These are phyloP conservation scores for Hirtodrosophila alboralis DNA, from an alignment of 2,888 invertebrate species.

Conservation along the genomic window DNA sequence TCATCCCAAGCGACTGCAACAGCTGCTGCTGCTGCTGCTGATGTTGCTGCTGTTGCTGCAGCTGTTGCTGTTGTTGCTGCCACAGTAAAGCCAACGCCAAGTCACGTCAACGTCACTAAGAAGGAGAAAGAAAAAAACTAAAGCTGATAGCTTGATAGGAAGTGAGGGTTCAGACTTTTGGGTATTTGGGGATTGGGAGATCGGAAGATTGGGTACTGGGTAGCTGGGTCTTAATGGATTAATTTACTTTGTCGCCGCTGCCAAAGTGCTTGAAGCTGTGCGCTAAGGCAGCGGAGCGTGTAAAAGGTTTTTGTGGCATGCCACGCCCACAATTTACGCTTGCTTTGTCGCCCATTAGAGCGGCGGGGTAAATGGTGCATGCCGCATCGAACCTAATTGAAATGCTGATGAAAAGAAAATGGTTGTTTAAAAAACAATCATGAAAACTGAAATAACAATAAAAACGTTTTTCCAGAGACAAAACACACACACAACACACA, in stretches of 20 bases:
- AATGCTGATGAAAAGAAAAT: slow-evolving; percentile 76
- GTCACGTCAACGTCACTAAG: slow-evolving; percentile 61
- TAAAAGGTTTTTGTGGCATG: slow-evolving; percentile 72
- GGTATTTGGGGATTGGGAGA: not conserved
- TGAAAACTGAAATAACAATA: slow-evolving; percentile 71
- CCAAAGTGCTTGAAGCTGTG: slow-evolving; percentile 56
- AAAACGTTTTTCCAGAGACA: slow-evolving; percentile 58
- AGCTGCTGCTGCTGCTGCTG: slow-evolving; percentile 7
- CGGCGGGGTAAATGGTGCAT: slow-evolving; percentile 56
- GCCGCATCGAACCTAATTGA: slow-evolving; percentile 70
- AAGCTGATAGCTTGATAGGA: slow-evolving; percentile 22
- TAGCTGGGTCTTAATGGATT: slow-evolving; percentile 68
- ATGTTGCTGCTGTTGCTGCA: slow-evolving; percentile 2
- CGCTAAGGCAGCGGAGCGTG: slow-evolving; percentile 60
- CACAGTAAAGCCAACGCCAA: slow-evolving; percentile 40
- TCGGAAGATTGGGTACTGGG: no score
- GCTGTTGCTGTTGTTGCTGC: slow-evolving; percentile 13
- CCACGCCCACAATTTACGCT: slow-evolving; percentile 43
- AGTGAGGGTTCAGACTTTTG: not conserved
- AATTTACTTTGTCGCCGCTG: slow-evolving; percentile 74
- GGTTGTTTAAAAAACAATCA: slow-evolving; percentile 74
- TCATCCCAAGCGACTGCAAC: no score
- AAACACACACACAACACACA: no score
- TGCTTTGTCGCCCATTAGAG: slow-evolving; percentile 37
- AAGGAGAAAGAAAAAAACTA: slow-evolving; percentile 32